Evolutionary conservation across 2,888 invertebrate species (phyloP), one percentile per base, ranked within the genome.

Genomic region (Neoscelio sp.): DNA sequence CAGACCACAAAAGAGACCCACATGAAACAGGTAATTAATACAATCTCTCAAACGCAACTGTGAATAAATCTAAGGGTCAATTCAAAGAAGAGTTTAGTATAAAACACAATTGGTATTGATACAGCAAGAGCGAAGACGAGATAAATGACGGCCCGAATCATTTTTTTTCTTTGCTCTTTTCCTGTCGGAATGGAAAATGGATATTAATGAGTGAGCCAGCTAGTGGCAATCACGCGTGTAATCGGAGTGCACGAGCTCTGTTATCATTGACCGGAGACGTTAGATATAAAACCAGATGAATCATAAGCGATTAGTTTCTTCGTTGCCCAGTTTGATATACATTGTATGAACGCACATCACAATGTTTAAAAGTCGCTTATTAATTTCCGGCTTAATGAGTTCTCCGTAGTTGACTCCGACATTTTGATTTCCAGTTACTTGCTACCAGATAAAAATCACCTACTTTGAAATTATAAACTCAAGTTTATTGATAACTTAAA

Each of bases 21-120:
- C 48, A 28, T 71, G 50, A 71, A 77, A 68, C 8, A 18, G 52
- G 10, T 60, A 52, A 50, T 71, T 50, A 65, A 44, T 44, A 65
- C 52, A 54, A 56, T 71, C 64, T 42, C 23, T 28, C 48, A 17
- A 54, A 40, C 46, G 44, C 18, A 30, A 54, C 28, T 48, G 12
- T 42, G 50, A 65, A 65, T 56, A 68, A 73, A 64, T 65, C 65
- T 58, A 65, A 70, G 54, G 20, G 35, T 35, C 56, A 54, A 20
- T 15, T 15, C 6, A 52, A 54, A 68, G 73, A 74, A 74, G 40
- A 42, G 38, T 62, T 65, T 40, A 42, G 62, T 56, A 84, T 82
- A 82, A 83, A 86, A 86, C 85, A 86, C 85, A 87, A 88, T 87
- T 87, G 87, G 86, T 86, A 87, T 88, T 87, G 85, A 87, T 88